phyloP scores from a whole-genome alignment of 1,140 invertebrate species.

The Papilio xuthus region DNA sequence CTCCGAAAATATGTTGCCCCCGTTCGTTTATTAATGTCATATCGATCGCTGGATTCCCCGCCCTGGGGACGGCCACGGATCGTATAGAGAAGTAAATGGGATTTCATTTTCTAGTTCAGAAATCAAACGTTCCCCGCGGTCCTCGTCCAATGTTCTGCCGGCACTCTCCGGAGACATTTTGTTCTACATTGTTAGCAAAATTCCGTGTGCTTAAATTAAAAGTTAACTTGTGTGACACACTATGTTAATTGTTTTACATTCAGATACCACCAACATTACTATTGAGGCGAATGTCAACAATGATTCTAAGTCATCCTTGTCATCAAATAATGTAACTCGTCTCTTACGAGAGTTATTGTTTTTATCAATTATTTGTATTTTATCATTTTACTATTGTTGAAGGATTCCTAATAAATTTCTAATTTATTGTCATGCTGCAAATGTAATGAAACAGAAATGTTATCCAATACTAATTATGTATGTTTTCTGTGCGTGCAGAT shows the following conservation, averaged over 20 bases:
- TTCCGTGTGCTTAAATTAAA: constrained; percentile 40
- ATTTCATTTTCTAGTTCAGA: constrained; percentile 78
- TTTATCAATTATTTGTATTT: background rate
- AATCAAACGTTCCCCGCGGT: constrained; percentile 70
- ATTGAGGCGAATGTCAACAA: too few relatives aligned
- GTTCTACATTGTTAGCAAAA: constrained; percentile 56
- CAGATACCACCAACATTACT: constrained; percentile 45
- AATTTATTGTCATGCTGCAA: background rate
- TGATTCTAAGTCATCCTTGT: too few relatives aligned
- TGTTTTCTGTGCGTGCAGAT: constrained; percentile 84
- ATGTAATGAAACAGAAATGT: constrained; percentile 10
- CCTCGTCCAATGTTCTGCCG: constrained; percentile 60
- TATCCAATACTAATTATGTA: constrained; percentile 63
- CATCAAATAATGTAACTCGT: too few relatives aligned
- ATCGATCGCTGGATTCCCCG: constrained; percentile 56
- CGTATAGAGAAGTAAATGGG: constrained; percentile 67
- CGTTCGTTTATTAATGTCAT: constrained; percentile 73
- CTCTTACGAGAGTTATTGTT: background rate
- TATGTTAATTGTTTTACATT: constrained; percentile 63
- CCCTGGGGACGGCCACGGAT: constrained; percentile 53
- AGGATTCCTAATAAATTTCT: background rate
- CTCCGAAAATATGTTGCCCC: constrained; percentile 63
- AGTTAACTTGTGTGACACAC: constrained; percentile 48
- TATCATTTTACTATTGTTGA: background rate
- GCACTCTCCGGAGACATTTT: constrained; percentile 61